These are phyloP conservation scores for Amblyornis subalaris DNA, from an alignment of 2,113 vertebrate species.

Conservation along the genomic window DNA sequence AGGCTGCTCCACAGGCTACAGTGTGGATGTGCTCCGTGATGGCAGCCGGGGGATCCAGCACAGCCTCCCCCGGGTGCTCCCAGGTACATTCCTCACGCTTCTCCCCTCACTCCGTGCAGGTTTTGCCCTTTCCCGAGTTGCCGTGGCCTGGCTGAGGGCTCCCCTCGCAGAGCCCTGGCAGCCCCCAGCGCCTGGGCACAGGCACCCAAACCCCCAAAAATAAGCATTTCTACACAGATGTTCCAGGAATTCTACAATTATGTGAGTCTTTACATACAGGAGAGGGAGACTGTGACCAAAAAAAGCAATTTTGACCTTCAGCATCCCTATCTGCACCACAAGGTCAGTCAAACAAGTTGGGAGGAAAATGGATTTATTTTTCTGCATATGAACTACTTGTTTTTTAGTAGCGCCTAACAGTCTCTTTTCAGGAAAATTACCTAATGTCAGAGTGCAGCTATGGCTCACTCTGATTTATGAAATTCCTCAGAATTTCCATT, in stretches of 20 bases:
- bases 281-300: background rate
- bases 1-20: background rate
- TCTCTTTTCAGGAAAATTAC: background rate
- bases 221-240: accelerated
- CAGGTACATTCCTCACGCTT: background rate
- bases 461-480: background rate
- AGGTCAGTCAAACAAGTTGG: background rate
- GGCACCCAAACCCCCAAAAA: background rate
- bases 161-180: background rate
- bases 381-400: background rate
- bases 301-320: background rate
- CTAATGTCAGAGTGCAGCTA: background rate
- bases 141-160: background rate
- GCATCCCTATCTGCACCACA: background rate
- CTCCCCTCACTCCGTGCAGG: accelerated
- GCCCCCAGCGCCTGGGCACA: background rate
- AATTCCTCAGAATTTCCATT: background rate
- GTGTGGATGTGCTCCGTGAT: accelerated
- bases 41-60: background rate
- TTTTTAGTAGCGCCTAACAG: background rate
- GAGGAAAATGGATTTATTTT: background rate
- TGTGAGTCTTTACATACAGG: background rate
- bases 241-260: background rate
- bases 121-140: background rate
- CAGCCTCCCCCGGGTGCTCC: background rate